Evolutionary conservation across 1,140 invertebrate genomes (phyloP).

Genomic region (Drosophila funebris): DNA sequence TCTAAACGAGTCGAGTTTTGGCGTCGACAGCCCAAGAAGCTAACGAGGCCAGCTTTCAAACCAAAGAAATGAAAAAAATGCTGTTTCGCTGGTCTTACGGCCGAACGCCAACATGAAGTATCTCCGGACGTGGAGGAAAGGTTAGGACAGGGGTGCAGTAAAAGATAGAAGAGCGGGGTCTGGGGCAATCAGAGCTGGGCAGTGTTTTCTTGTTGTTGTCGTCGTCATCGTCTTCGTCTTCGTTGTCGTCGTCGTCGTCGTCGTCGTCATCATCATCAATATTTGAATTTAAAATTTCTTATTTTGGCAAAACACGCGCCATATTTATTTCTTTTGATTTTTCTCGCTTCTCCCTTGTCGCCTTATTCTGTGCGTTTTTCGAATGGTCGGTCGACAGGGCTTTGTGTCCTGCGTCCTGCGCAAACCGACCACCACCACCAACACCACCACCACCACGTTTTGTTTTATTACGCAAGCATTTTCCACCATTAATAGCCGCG

Average conservation of each 20-base stretch:
- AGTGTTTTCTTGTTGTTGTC: neutral
- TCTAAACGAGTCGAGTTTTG: neutral
- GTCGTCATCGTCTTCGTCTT: neutral
- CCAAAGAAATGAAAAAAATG: constrained; percentile 42
- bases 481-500: constrained; percentile 80
- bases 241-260: neutral
- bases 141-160: neutral
- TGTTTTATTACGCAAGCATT: constrained; percentile 80
- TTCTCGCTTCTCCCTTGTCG: constrained; percentile 44
- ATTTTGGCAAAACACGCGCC: constrained; percentile 67
- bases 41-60: neutral
- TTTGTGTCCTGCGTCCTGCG: neutral
- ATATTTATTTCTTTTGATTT: constrained; percentile 80
- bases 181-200: neutral
- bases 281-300: constrained; percentile 79
- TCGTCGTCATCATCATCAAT: constrained; percentile 67
- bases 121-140: neutral
- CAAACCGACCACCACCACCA: constrained; percentile 31
- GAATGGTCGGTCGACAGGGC: constrained; percentile 2
- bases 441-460: constrained; percentile 41
- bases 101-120: constrained; percentile 33
- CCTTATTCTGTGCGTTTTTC: constrained; percentile 43
- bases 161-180: neutral
- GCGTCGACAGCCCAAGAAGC: constrained; percentile 24
- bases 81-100: constrained; percentile 24